A percentile compares a stretch with the other conserved stretches of the same genome.
phyloP scores from a whole-genome alignment of 2,113 vertebrate species.

The Ochotona curzoniae region DNA sequence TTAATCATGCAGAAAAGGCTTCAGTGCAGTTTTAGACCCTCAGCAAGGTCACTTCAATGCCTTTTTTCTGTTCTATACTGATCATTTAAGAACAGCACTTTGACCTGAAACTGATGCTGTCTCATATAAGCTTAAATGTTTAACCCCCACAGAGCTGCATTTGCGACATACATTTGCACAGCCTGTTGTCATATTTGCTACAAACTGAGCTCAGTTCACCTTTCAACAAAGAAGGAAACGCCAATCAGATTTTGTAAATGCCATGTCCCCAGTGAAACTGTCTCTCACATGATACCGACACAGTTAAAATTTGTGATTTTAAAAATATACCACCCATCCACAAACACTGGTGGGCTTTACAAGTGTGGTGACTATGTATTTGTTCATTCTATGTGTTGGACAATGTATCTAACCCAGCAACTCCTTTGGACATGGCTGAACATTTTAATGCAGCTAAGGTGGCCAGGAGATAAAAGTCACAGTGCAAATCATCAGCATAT shows the following conservation, averaged over 20 bases:
- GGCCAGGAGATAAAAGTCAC: neutral
- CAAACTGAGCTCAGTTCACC: slow-evolving; percentile 79
- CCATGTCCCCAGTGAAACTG: slow-evolving; percentile 63
- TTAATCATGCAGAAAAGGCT: slow-evolving; percentile 91
- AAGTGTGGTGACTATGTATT: slow-evolving; percentile 25
- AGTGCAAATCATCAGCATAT: neutral
- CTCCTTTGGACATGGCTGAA: slow-evolving; percentile 23
- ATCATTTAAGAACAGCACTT: slow-evolving; percentile 89
- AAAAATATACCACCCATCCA: slow-evolving; percentile 65
- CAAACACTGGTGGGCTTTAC: slow-evolving; percentile 71
- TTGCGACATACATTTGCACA: slow-evolving; percentile 83
- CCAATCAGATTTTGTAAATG: slow-evolving; percentile 83
- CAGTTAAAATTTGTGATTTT: slow-evolving; percentile 66
- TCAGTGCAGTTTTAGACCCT: slow-evolving; percentile 89
- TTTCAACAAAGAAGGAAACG: slow-evolving; percentile 81
- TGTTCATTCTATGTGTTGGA: slow-evolving; percentile 57
- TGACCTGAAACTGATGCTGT: slow-evolving; percentile 88
- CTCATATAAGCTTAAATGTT: slow-evolving; percentile 85
- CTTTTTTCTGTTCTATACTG: slow-evolving; percentile 84
- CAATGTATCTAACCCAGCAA: slow-evolving; percentile 64
- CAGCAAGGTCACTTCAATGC: slow-evolving; percentile 90
- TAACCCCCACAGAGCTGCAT: slow-evolving; percentile 83
- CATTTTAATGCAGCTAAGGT: slow-evolving; percentile 2
- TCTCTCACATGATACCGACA: slow-evolving; percentile 73
- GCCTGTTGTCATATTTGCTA: slow-evolving; percentile 85